Evolutionary conservation across 92 coral and sea anemone genomes (phyloP).

Genomic region (Palythoa caribaeorum): DNA sequence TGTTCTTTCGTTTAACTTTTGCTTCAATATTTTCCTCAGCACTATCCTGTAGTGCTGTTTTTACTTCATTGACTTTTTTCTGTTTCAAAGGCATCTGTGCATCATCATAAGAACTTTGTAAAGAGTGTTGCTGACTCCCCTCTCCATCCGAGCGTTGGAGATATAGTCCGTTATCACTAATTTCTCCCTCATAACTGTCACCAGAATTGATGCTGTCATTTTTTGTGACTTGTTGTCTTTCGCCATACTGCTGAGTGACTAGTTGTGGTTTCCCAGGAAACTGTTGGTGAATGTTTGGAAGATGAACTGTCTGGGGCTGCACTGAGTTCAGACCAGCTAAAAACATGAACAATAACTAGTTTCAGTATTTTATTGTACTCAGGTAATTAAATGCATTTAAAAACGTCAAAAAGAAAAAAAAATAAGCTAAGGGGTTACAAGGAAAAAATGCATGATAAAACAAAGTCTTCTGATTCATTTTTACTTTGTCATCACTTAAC

Average conservation of each 20-base stretch:
- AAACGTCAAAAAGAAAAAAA: too few relatives aligned
- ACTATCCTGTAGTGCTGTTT: slow-evolving; percentile 34
- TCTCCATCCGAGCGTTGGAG: background rate
- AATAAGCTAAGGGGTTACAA: too few relatives aligned
- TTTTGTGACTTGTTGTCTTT: slow-evolving; percentile 21
- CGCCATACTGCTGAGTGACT: slow-evolving; percentile 44
- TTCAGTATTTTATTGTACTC: background rate
- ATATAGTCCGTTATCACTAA: slow-evolving; percentile 16
- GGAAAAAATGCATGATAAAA: too few relatives aligned
- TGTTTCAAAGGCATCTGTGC: background rate
- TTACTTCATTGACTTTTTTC: slow-evolving; percentile 15
- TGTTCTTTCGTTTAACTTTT: slow-evolving; percentile 48
- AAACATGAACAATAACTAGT: background rate
- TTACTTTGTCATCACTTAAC: too few relatives aligned
- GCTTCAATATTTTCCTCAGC: slow-evolving; percentile 45
- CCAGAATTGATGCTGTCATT: slow-evolving; percentile 29
- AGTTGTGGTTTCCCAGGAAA: slow-evolving; percentile 54
- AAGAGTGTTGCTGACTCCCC: background rate
- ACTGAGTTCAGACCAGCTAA: slow-evolving; percentile 87
- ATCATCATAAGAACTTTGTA: slow-evolving; percentile 6
- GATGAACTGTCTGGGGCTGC: slow-evolving; percentile 66
- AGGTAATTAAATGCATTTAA: background rate
- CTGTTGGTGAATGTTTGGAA: slow-evolving; percentile 68
- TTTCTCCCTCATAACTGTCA: slow-evolving; percentile 53
- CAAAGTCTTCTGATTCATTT: too few relatives aligned